These are phyloP conservation scores for Acrocyrtus sp. DNA, from an alignment of 2,888 invertebrate genomes.

Conservation along the genomic window DNA sequence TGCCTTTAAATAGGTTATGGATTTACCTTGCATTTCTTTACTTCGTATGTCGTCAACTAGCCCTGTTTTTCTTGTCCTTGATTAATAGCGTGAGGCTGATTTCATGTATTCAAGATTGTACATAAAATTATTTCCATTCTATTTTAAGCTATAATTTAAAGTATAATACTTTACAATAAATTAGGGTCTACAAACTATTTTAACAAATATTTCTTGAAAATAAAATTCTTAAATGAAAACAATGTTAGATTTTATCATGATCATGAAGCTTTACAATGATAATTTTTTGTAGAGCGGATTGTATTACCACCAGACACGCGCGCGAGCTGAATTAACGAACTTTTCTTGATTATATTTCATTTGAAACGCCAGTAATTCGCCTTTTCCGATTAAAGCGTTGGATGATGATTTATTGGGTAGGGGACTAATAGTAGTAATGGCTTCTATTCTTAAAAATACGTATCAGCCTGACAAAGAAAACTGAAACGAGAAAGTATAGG, in stretches of 20 bases:
- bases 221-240: not conserved
- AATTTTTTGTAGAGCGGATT: slow-evolving; percentile 26
- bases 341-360: not conserved
- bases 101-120: slow-evolving; percentile 18
- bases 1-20: not conserved
- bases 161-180: slow-evolving; percentile 43
- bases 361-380: not conserved
- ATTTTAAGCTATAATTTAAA: slow-evolving; percentile 9
- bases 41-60: slow-evolving; percentile 12
- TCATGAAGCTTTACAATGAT: slow-evolving; percentile 6
- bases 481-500: slow-evolving; percentile 20
- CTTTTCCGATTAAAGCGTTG: not conserved
- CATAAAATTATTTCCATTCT: slow-evolving; percentile 8
- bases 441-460: not conserved
- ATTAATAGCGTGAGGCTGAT: slow-evolving; percentile 22
- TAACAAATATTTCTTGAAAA: slow-evolving; percentile 7
- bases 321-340: not conserved
- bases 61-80: slow-evolving; percentile 12
- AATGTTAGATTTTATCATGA: not conserved
- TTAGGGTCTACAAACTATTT: slow-evolving; percentile 21
- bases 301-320: too few species aligned
- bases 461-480: slow-evolving; percentile 40
- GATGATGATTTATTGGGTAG: not conserved
- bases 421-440: not conserved
- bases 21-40: slow-evolving; percentile 39